These are phyloP conservation scores for Danaus plexippus DNA, from an alignment of 1,140 invertebrate genomes.

Conservation along the genomic window DNA sequence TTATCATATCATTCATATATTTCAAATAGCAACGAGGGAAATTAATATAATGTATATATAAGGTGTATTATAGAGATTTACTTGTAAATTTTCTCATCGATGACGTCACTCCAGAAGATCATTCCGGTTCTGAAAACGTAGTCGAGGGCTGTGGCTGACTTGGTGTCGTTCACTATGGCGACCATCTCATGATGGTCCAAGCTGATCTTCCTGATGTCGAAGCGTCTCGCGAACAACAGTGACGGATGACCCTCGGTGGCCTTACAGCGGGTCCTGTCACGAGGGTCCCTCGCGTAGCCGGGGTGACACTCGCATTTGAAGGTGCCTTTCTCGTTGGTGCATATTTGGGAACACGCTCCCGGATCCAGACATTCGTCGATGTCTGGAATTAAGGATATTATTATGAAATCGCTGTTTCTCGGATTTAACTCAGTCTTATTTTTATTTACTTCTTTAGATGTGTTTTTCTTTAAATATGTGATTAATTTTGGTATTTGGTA, in stretches of 20 bases:
- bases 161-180: constrained; percentile 88
- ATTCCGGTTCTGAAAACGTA: constrained; percentile 91
- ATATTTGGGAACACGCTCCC: constrained; percentile 93
- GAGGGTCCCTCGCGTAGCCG: constrained; percentile 89
- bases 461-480: too few relatives aligned
- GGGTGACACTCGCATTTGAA: constrained; percentile 93
- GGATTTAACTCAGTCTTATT: too few relatives aligned
- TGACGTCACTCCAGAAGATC: constrained; percentile 96
- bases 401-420: neutral
- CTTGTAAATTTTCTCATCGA: constrained; percentile 92
- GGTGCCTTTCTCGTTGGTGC: constrained; percentile 90
- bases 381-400: constrained; percentile 74
- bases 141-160: constrained; percentile 89
- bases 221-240: constrained; percentile 85
- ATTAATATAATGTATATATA: too few relatives aligned
- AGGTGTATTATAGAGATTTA: constrained; percentile 47
- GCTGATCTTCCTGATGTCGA: constrained; percentile 92
- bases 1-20: too few relatives aligned
- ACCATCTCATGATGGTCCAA: constrained; percentile 93
- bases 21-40: too few relatives aligned
- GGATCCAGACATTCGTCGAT: constrained; percentile 92
- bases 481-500: too few relatives aligned
- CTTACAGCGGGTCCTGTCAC: constrained; percentile 87
- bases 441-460: too few relatives aligned
- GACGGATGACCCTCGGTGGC: constrained; percentile 89